Conservation (phyloP, 1,140 invertebrate species). For the Metopolophium dirhodum region DNA sequence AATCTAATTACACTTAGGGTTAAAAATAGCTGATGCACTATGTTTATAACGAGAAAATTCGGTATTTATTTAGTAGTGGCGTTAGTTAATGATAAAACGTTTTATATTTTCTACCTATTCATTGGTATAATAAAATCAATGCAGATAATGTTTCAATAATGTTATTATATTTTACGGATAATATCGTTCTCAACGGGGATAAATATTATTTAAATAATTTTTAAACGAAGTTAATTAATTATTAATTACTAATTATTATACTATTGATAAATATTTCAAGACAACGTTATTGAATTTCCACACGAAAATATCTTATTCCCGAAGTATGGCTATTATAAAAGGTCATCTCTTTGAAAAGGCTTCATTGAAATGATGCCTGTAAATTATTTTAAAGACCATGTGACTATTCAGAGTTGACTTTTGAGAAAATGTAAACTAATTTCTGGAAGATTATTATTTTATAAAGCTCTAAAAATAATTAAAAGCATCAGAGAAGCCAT, state of each 20-base stretch:
- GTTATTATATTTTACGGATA: neutral
- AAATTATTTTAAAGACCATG: constrained; percentile 1
- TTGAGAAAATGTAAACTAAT: neutral
- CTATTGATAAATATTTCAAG: neutral
- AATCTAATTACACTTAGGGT: neutral
- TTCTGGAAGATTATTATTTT: neutral
- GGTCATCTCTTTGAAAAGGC: neutral
- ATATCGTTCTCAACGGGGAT: neutral
- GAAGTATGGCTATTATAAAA: neutral
- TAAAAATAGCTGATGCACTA: neutral
- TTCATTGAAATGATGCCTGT: neutral
- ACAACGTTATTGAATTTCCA: neutral
- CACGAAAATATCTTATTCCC: neutral
- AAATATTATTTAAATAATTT: neutral
- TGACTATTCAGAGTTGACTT: neutral
- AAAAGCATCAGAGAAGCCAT: neutral
- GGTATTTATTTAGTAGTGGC: neutral
- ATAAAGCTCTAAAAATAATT: neutral
- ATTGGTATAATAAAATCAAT: neutral
- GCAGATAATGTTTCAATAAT: neutral
- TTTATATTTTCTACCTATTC: neutral
- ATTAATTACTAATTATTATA: neutral
- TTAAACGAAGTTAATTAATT: neutral
- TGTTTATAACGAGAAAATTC: neutral
- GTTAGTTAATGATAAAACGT: neutral